Evolutionary conservation across 1,140 invertebrate genomes (phyloP), one percentile per base, ranked within the genome.

Genomic region (Pomacea maculata): DNA sequence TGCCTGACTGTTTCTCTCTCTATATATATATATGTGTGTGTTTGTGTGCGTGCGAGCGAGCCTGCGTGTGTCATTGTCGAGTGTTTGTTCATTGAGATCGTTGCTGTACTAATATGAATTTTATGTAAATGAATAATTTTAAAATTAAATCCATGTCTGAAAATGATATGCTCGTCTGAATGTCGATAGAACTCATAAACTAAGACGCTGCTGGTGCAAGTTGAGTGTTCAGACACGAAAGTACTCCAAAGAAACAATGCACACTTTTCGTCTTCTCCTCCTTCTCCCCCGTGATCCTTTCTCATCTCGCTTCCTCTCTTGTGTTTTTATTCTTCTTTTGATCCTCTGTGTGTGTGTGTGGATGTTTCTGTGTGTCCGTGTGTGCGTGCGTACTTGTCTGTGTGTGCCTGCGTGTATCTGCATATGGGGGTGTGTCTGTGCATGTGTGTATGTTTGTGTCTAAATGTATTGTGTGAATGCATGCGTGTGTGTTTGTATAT

Each of bases 381-480:
- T 72, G 9, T 72, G 15, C 15, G 29, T 72, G 15, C 54, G 71
- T 73, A 52, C 54, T 29, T 73, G 71, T 45, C 3, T 10, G 29
- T 45, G 29, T 73, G 71, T 72, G 71, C 25, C 0, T 73, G 71
- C 45, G 29, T 73, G 71, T 73, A 29, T 73, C 1, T 73, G 71
- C 45, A 29, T 73, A 45, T 73, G 71, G 45, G 71, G 45, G 71
- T 73, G 71, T 73, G 71, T 73, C 17, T 45, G 7, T 15, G 29
- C 10, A 54, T 1, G 71, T 73, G 71, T 15, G 71, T 73, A 34
- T 73, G 71, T 73, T 34, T 73, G 71, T 73, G 71, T 73, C 34
- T 73, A 34, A 57, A 52, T 75, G 73, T 52, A 17, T 73, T 75
- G 71, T 73, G 71, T 73, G 71, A n/a, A 45, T 73, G 71, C 55